phyloP scores from a whole-genome alignment of 2,888 invertebrate species.

The Mystacides longicornis region DNA sequence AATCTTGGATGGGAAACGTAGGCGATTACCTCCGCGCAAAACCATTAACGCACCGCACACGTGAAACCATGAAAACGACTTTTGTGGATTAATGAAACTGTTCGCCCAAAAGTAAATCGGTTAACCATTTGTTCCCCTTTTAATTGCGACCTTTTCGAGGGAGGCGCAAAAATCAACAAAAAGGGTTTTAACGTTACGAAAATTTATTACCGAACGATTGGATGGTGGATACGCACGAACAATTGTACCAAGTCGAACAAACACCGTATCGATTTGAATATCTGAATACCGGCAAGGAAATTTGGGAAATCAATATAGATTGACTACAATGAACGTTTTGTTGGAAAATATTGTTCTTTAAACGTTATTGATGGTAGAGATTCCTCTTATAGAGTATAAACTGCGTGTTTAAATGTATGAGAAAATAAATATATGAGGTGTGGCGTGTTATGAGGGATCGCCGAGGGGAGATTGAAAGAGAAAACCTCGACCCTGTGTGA shows the following conservation, averaged over 20 bases:
- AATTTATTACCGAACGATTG: conserved; percentile 9
- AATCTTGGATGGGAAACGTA: background rate
- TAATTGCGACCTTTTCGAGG: conserved; percentile 15
- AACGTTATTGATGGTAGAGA: no score
- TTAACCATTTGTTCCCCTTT: conserved; percentile 15
- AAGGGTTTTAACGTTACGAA: conserved; percentile 4
- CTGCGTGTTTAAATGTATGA: no score
- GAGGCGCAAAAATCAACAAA: conserved; percentile 17
- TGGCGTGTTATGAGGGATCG: no score
- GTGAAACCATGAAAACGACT: conserved; percentile 7
- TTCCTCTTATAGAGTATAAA: no score
- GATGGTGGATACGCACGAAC: conserved; percentile 8
- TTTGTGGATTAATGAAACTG: conserved; percentile 12
- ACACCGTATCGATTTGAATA: background rate
- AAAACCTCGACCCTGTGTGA: background rate
- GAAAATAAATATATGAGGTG: no score
- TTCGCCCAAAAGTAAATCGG: conserved; percentile 13
- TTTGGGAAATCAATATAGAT: no score
- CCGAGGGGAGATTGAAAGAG: background rate
- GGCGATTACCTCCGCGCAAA: background rate
- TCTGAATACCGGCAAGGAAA: no score
- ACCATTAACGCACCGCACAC: conserved; percentile 9
- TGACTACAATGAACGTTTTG: no score
- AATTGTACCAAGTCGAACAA: background rate
- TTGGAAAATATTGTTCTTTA: no score